Conservation (phyloP, 2,113 vertebrate genomes). For the Okapia johnstoni region DNA sequence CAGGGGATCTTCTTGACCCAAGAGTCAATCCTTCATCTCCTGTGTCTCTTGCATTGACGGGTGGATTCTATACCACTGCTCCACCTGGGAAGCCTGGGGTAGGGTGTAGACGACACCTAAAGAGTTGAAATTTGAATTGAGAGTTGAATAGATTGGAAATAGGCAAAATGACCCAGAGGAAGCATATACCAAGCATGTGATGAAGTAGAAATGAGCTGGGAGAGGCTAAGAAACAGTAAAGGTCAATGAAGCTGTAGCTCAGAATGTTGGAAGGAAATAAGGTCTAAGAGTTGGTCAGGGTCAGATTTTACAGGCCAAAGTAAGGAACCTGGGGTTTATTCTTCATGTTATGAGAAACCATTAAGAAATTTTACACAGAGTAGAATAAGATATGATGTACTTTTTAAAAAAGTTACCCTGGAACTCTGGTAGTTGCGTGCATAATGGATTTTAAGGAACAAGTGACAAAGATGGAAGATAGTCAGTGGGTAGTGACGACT, state of each 20-base stretch:
- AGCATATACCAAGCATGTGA: neutral
- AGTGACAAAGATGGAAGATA: neutral
- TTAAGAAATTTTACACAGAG: neutral
- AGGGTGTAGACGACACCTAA: neutral
- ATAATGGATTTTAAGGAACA: neutral
- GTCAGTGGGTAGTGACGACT: neutral
- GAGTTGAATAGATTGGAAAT: neutral
- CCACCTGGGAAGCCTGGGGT: neutral
- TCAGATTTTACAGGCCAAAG: neutral
- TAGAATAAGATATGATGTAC: neutral
- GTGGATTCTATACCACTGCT: neutral
- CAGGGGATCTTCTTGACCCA: neutral
- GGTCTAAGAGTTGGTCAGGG: neutral
- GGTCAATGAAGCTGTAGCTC: neutral
- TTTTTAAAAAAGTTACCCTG: neutral
- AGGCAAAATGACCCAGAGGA: neutral
- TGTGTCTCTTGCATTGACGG: neutral
- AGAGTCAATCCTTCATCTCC: neutral
- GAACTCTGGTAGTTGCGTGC: neutral
- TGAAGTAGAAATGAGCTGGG: neutral
- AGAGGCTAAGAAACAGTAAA: neutral
- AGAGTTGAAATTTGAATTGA: neutral
- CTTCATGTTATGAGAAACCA: neutral
- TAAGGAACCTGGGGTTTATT: neutral
- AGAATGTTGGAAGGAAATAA: neutral